Evolutionary conservation across 2,888 invertebrate genomes (phyloP).

Genomic region (Drosophila putrida): DNA sequence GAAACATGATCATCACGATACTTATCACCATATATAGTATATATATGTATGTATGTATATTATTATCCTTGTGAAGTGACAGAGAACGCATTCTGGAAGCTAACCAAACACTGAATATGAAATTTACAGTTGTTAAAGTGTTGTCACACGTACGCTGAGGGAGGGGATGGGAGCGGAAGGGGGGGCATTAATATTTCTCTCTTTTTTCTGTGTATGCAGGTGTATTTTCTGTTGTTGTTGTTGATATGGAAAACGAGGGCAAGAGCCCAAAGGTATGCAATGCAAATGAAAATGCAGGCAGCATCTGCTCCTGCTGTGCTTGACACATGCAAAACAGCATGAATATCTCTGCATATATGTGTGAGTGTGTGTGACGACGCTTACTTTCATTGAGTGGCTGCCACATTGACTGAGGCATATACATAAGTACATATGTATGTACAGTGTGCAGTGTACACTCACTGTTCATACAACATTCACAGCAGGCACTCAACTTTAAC

Average conservation of each 20-base stretch:
- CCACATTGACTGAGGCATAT: slow-evolving; percentile 12
- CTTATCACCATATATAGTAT: slow-evolving; percentile 12
- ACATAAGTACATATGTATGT: too few relatives aligned
- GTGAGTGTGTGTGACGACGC: slow-evolving; percentile 16
- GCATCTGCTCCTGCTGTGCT: slow-evolving; percentile 44
- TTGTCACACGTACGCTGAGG: neutral
- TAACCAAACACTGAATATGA: slow-evolving; percentile 56
- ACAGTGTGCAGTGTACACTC: too few relatives aligned
- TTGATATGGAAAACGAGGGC: slow-evolving; percentile 66
- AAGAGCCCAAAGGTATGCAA: slow-evolving; percentile 75
- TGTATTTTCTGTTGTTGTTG: slow-evolving; percentile 3
- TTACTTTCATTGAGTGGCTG: slow-evolving; percentile 46
- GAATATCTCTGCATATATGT: slow-evolving; percentile 22
- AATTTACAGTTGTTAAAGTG: slow-evolving; percentile 55
- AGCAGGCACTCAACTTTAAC: slow-evolving; percentile 41
- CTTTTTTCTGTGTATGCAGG: neutral
- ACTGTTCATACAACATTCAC: slow-evolving; percentile 22
- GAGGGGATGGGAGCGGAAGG: neutral
- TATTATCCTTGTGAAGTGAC: slow-evolving; percentile 12
- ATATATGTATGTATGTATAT: neutral
- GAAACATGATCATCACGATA: slow-evolving; percentile 12
- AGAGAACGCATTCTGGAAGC: slow-evolving; percentile 34
- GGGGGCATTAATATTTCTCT: slow-evolving; percentile 4
- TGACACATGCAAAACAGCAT: slow-evolving; percentile 73
- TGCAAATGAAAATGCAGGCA: slow-evolving; percentile 62